Base-by-base conservation (phyloP, 1,140 invertebrate species). In the Orchesella cincta region DNA sequence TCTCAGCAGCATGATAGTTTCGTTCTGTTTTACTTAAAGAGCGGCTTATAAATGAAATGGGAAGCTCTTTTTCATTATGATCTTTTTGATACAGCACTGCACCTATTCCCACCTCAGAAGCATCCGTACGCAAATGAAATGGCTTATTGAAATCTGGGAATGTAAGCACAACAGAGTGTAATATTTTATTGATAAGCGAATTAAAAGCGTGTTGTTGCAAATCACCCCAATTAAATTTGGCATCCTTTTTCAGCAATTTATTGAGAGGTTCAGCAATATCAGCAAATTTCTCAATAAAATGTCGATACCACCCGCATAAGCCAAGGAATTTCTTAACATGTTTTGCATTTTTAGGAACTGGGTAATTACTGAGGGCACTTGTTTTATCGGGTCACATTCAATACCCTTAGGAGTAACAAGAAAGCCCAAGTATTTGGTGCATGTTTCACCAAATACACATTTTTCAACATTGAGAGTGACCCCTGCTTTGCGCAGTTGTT, bases 351-450 rank as follows among this genome's bases (percentile, higher is more conserved):
- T 80, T 85, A 20, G 86, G 85, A 31, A 34, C 73, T 18, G 86
- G 85, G 78, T 84, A 86, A 26, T 87, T 81, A 77, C 78, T 74
- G 20, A 88, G 80, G 0, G 82, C 78, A 57, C 75, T 72, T 2
- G 86, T 82, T 84, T 87, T 88, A 1, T 82, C 75, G 84, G 85
- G 79, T 87, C 83, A 0, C 86, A 86, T 73, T 79, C 79, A 14
- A 88, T 81, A 26, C 87, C 86, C 0, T 85, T 70, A 33, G 82
- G 73, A 1, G 84, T 83, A 34, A 87, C 82, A 0, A 84, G 76
- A 75, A 87, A 86, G 5, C 86, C 87, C 35, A 88, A 80, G 82
- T 85, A 88, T 1, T 78, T 73, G 1, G 87, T 83, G 84, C 86
- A 84, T 76, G 83, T 84, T 76, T 80, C 76, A 33, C 87, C 76